Evolutionary conservation across 2,797 vertebrate genomes (phyloP).

Genomic region (Platalea minor): DNA sequence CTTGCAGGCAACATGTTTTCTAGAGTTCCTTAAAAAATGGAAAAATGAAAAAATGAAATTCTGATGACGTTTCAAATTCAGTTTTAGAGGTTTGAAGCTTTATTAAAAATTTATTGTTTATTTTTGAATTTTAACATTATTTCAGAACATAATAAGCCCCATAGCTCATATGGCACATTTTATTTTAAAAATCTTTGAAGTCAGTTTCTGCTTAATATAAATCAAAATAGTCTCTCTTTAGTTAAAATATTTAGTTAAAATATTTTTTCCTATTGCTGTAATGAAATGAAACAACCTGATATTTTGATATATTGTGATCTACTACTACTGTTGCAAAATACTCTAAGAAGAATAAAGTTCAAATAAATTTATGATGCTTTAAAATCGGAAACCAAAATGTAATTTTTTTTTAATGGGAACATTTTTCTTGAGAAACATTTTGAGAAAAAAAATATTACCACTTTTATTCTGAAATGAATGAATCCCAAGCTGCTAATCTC

Average conservation of each 20-base stretch:
- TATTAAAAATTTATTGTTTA: background rate
- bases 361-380: background rate
- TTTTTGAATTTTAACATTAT: background rate
- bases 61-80: background rate
- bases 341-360: background rate
- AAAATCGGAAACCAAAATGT: background rate
- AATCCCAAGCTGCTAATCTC: background rate
- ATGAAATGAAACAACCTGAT: background rate
- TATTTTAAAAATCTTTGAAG: background rate
- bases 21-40: background rate
- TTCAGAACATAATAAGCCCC: background rate
- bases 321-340: background rate
- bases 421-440: background rate
- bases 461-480: background rate
- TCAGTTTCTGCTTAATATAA: background rate
- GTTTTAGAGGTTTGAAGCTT: background rate
- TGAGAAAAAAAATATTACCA: background rate
- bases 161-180: background rate
- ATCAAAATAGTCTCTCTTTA: background rate
- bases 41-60: background rate
- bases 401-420: background rate
- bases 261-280: background rate
- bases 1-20: background rate
- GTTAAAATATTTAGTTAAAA: background rate
- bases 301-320: background rate